Evolutionary conservation across 2,888 invertebrate species (phyloP), one percentile per base, ranked within the genome.

Genomic region (Pasiphila rectangulata): DNA sequence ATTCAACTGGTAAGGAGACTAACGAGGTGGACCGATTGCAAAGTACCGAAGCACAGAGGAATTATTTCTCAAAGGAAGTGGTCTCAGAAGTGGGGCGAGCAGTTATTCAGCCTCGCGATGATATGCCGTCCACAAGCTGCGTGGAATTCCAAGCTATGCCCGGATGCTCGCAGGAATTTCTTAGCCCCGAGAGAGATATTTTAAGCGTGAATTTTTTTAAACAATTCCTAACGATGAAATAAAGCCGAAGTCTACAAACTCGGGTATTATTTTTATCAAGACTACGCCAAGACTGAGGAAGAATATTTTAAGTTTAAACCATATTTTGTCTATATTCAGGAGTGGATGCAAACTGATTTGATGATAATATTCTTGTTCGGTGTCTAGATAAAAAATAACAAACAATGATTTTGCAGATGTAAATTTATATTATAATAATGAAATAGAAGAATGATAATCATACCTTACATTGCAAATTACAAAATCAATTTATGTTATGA

Each of bases 91-190:
- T 59, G 46, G 61, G 48, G 44, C 59, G 56, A 36, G 54, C 20
- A 29, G 30, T 17, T 30, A 48, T 32, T 55, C 56, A 56, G 64
- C 67, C 61, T 66, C 64, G 71, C 71, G 67, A 67, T 64, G 72
- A 69, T 63, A 69, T 66, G 67, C 69, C 63, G 66, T 62, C 70
- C 70, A 63, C 69, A 65, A 63, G 63, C 64, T 59, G 57, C 61
- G 59, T 55, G 72, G 74, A 70, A 76, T 75, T 67, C 67, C 67
- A 58, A 71, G 69, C 73, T 72, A 74, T 73, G 68, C 64, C 59
- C 61, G 65, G 72, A 68, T 66, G 69, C 61, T 66, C 56, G 32
- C 32, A 17, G 64, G 68, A 69, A 72, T 75, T 63, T 70, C 70
- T 64, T 63, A 67, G 67, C 62, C 62, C 51, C 43, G 48, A 54